A percentile compares a stretch with the other conserved stretches of the same genome.
These are phyloP conservation scores for Umimayanthus chanpuru DNA, from an alignment of 92 coral and sea anemone genomes.

Conservation along the genomic window DNA sequence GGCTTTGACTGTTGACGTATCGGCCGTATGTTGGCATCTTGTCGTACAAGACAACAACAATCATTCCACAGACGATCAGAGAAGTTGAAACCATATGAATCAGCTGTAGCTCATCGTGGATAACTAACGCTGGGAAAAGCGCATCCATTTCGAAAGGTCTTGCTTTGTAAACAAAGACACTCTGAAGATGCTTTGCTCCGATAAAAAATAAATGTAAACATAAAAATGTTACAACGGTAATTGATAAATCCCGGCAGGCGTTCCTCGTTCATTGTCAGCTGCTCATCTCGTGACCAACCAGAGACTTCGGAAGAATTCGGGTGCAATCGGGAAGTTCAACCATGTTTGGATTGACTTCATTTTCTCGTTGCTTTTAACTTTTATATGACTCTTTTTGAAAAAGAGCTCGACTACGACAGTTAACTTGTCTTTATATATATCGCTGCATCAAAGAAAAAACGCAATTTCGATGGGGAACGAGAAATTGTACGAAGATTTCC, in stretches of 20 bases:
- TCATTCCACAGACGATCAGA: constrained; percentile 55
- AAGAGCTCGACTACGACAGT: background rate
- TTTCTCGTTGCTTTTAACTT: background rate
- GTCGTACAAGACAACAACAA: constrained; percentile 56
- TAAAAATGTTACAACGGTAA: background rate
- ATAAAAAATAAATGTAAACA: too few relatives aligned
- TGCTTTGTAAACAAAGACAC: background rate
- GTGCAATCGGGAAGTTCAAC: background rate
- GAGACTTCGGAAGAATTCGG: background rate
- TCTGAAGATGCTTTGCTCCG: background rate
- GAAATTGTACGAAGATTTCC: constrained; percentile 7
- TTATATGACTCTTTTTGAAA: background rate
- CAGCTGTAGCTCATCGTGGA: constrained; percentile 63
- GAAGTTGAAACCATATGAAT: constrained; percentile 58
- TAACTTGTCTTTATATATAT: background rate
- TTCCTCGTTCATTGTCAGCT: background rate
- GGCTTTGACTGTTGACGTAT: constrained; percentile 43
- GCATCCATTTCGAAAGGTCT: constrained; percentile 32
- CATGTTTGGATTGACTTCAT: too few relatives aligned
- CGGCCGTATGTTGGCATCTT: constrained; percentile 77
- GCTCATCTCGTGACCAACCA: background rate
- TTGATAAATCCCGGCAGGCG: background rate
- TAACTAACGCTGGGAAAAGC: constrained; percentile 37
- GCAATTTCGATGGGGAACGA: background rate
- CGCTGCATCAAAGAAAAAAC: background rate